Evolutionary conservation across 2,113 vertebrate genomes (phyloP), one percentile per base, ranked within the genome.

Genomic region (Rhinoptilus africanus): DNA sequence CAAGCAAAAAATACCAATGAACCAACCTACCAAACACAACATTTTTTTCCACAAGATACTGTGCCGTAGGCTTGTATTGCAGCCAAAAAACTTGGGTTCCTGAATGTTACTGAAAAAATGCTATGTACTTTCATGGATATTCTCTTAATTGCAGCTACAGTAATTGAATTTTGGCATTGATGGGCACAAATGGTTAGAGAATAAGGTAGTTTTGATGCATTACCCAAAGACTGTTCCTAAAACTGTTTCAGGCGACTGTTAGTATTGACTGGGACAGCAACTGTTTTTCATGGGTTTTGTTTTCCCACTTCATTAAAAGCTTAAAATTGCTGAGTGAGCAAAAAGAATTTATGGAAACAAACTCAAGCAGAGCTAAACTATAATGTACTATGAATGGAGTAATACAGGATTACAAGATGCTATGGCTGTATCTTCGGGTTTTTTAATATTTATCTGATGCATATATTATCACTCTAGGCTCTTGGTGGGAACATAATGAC

Each of bases 401-500:
- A 68, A 68, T 59, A n/a, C 24, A 59, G 13, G 48, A 62, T 50
- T 74, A 30, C 43, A 59, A 47, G 45, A 43, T 32, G 23, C 47
- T 83, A 13, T 66, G 21, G 16, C 35, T 73, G 14, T 41, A 73
- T 84, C 17, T 88, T 60, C 28, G n/a, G 10, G 1, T 53, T 47
- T 75, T 82, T 85, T 9, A 88, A 32, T n/a, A 56, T 71, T 53
- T 83, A 39, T 35, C 13, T 64, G 51, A 39, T 59, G n/a, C 13
- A 6, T 88, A 5, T 78, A 6, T 74, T 88, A 43, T 88, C 32
- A 23, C 92, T 89, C 64, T 96, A 99, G 99, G 99, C 99, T 37
- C 86, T 99, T 6, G 99, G 99, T 59, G 99, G 99, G 24, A 99
- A 99, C 96, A 99, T 99, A 97, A 99, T 99, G 98, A 99, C 98